Conservation (phyloP, 2,797 vertebrate genomes). For the Tauraco hartlaubi region DNA sequence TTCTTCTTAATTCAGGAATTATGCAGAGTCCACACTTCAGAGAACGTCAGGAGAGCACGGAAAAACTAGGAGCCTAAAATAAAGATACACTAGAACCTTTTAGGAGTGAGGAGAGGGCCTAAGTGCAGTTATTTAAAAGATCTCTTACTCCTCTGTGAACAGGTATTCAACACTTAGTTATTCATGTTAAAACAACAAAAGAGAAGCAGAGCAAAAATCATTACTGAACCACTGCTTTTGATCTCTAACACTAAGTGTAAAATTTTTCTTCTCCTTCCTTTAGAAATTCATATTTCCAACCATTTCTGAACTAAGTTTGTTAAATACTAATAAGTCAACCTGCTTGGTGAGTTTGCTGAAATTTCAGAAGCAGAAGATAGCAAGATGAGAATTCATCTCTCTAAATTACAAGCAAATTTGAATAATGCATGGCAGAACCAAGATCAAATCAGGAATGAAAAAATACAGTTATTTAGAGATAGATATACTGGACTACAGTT, state of each 20-base stretch:
- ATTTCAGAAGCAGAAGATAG: not conserved
- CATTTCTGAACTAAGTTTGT: not conserved
- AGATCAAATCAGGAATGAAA: not conserved
- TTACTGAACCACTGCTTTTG: not conserved
- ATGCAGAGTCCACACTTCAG: constrained; percentile 16
- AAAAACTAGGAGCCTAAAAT: constrained; percentile 49
- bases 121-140: not conserved
- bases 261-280: not conserved
- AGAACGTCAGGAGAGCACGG: not conserved
- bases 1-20: constrained; percentile 35
- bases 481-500: not conserved
- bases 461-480: not conserved
- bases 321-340: not conserved
- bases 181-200: not conserved
- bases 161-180: not conserved
- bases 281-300: not conserved
- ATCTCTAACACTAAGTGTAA: not conserved
- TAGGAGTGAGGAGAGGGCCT: not conserved
- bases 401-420: not conserved
- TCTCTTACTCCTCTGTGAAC: not conserved
- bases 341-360: not conserved
- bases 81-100: constrained; percentile 18
- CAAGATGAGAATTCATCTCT: not conserved
- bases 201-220: not conserved
- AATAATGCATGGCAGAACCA: not conserved